Percentiles rank a stretch among this genome's conserved stretches.
Evolutionary conservation across 2,797 vertebrate genomes (phyloP).

Genomic region (Pyrocephalus nanus): DNA sequence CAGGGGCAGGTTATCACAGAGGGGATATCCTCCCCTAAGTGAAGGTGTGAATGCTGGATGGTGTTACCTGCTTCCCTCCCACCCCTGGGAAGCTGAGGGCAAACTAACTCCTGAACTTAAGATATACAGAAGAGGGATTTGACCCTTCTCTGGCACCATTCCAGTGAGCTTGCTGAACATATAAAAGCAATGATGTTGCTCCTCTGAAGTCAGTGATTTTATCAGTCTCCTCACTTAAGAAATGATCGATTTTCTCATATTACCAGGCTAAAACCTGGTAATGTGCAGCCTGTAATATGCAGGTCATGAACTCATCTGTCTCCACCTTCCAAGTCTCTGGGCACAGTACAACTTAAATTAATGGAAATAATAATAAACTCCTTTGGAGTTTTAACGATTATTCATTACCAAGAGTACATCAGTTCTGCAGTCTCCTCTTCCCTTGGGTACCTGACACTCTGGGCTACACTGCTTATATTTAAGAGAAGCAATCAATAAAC

Average conservation of each 20-base stretch:
- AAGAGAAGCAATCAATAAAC: neutral
- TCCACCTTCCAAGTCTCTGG: neutral
- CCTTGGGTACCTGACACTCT: neutral
- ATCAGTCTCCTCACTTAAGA: neutral
- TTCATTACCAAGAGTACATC: slow-evolving; percentile 8
- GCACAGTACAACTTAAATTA: neutral
- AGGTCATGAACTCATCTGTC: neutral
- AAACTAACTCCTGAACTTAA: neutral
- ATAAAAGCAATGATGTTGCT: neutral
- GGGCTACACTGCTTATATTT: neutral
- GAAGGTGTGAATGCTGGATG: rapidly evolving
- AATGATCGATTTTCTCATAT: neutral
- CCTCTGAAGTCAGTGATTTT: neutral
- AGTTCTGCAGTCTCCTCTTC: neutral
- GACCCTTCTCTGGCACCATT: neutral
- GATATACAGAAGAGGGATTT: neutral
- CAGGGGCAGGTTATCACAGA: rapidly evolving
- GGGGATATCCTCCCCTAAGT: neutral
- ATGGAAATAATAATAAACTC: slow-evolving; percentile 24
- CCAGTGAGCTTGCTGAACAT: neutral
- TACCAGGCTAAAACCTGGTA: neutral
- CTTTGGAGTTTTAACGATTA: neutral
- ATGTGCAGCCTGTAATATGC: neutral
- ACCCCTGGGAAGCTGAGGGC: neutral
- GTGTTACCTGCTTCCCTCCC: neutral